Percentiles rank a stretch among this genome's conserved stretches.
phyloP scores from a whole-genome alignment of 2,797 vertebrate species.

The Varecia variegata region DNA sequence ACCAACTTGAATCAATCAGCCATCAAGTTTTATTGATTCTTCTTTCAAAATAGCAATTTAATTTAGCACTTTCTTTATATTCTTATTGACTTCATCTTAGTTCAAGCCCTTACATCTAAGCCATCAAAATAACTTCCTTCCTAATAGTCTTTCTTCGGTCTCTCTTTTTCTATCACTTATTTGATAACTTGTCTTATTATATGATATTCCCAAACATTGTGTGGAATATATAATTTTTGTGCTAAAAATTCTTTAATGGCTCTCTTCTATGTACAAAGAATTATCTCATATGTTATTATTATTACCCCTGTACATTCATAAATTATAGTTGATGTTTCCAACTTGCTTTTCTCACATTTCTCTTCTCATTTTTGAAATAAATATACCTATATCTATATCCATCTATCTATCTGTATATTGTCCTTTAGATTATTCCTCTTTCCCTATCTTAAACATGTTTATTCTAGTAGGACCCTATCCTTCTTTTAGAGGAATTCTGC shows the following conservation, averaged over 20 bases:
- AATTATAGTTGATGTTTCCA: not conserved
- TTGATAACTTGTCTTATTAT: not conserved
- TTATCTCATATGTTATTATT: not conserved
- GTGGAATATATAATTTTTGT: not conserved
- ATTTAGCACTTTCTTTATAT: not conserved
- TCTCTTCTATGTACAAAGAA: not conserved
- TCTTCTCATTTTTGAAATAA: not conserved
- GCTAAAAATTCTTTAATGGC: not conserved
- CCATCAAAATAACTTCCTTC: not conserved
- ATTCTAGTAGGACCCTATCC: not conserved
- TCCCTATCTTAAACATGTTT: not conserved
- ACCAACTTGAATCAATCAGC: not conserved
- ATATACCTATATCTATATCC: too few relatives aligned
- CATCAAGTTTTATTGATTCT: not conserved
- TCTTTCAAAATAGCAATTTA: constrained; percentile 36
- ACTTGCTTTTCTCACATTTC: accelerated
- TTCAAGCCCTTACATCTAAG: not conserved
- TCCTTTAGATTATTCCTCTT: not conserved
- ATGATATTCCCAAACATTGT: not conserved
- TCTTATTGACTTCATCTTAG: not conserved
- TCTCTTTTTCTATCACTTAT: not conserved
- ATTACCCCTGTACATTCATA: not conserved
- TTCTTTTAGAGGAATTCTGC: not conserved
- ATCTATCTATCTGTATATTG: too few relatives aligned
- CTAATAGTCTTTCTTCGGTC: not conserved